Conservation (phyloP, 2,113 vertebrate species). For the Gila orcuttii region DNA sequence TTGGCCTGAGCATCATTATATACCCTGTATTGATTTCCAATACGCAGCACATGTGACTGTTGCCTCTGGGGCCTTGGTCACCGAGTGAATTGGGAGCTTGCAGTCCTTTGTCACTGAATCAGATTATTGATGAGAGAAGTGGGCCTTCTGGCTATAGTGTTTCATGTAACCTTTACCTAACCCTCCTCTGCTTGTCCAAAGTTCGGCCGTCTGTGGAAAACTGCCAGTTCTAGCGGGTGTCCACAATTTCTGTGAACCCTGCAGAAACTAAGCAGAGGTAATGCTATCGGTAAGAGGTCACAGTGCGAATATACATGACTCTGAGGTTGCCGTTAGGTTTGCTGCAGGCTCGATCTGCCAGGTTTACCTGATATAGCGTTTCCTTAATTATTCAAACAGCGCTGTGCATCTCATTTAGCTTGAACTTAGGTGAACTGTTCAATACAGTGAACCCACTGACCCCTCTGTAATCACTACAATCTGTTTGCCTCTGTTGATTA, state of each 20-base stretch:
- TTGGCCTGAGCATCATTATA: slow-evolving; percentile 46
- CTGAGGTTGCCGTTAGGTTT: slow-evolving; percentile 27
- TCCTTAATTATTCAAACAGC: slow-evolving; percentile 45
- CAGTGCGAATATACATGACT: slow-evolving; percentile 42
- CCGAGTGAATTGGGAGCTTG: slow-evolving; percentile 43
- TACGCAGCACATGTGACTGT: slow-evolving; percentile 41
- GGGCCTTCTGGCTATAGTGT: slow-evolving; percentile 37
- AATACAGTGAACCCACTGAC: slow-evolving; percentile 16
- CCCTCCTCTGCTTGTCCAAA: slow-evolving; percentile 19
- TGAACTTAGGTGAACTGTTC: slow-evolving; percentile 42
- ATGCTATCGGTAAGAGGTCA: slow-evolving; percentile 37
- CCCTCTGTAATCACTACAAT: slow-evolving; percentile 28
- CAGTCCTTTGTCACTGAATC: slow-evolving; percentile 49
- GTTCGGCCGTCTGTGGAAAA: slow-evolving; percentile 23
- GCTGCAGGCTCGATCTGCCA: slow-evolving; percentile 24
- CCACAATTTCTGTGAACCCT: slow-evolving; percentile 32
- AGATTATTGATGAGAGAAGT: slow-evolving; percentile 50
- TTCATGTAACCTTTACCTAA: slow-evolving; percentile 40
- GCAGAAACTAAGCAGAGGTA: slow-evolving; percentile 30
- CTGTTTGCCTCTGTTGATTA: slow-evolving; percentile 42
- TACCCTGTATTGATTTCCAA: slow-evolving; percentile 50
- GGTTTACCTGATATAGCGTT: slow-evolving; percentile 14
- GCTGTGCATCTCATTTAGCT: slow-evolving; percentile 33
- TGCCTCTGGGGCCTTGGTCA: slow-evolving; percentile 42
- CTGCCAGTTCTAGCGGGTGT: slow-evolving; percentile 27